A percentile compares a stretch with the other conserved stretches of the same genome.
phyloP scores from a whole-genome alignment of 2,888 invertebrate genomes.

The Lacanobia wlatinum region DNA sequence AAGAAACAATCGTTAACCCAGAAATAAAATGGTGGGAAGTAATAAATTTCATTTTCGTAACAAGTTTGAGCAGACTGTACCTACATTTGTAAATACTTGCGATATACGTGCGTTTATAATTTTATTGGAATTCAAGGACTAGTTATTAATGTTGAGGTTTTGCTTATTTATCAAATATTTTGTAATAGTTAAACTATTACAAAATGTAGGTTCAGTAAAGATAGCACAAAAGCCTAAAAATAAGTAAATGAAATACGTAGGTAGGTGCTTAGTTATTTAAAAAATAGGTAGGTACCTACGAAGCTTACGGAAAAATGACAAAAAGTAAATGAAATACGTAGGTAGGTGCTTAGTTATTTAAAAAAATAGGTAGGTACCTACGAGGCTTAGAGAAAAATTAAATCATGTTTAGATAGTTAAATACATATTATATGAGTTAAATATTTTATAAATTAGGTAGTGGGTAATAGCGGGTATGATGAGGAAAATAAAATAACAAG shows the following conservation, averaged over 20 bases:
- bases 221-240: too few species aligned
- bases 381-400: not conserved
- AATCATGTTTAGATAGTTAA: not conserved
- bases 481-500: constrained; percentile 5
- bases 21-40: constrained; percentile 43
- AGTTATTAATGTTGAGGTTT: constrained; percentile 19
- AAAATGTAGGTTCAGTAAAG: too few species aligned
- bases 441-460: not conserved
- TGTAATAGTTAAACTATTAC: too few species aligned
- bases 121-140: constrained; percentile 20
- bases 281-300: too few species aligned
- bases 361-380: too few species aligned
- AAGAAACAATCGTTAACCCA: constrained; percentile 50
- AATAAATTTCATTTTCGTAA: constrained; percentile 21
- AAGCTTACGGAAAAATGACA: not conserved
- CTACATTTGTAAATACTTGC: not conserved
- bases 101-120: not conserved
- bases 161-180: not conserved
- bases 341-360: not conserved
- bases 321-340: not conserved
- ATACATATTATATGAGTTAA: not conserved
- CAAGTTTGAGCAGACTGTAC: constrained; percentile 10
- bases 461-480: not conserved
- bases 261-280: not conserved
- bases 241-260: not conserved